phyloP scores from a whole-genome alignment of 2,888 invertebrate species.

The Electrophaes corylata region DNA sequence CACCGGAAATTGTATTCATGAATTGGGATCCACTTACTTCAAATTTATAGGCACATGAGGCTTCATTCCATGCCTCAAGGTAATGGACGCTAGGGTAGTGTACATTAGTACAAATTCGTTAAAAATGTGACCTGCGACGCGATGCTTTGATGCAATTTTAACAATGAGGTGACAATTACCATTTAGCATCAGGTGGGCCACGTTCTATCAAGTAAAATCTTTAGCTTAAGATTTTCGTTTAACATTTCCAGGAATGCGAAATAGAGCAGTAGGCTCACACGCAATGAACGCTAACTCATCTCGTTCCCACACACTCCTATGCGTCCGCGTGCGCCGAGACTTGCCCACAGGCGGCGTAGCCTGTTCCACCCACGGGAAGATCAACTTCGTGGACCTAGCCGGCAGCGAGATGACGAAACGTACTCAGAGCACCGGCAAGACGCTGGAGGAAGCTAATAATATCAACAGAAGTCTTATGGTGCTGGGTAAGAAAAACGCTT shows the following conservation, averaged over 20 bases:
- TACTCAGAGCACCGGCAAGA: constrained; percentile 94
- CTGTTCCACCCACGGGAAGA: constrained; percentile 95
- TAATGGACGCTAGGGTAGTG: too few relatives aligned
- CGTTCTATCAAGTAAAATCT: too few relatives aligned
- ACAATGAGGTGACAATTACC: too few relatives aligned
- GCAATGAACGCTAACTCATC: constrained; percentile 97
- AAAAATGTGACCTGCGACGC: too few relatives aligned
- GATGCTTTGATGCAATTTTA: too few relatives aligned
- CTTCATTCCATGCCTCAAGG: too few relatives aligned
- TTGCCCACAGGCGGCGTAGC: constrained; percentile 92
- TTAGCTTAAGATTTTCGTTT: too few relatives aligned
- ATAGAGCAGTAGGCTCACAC: constrained; percentile 95
- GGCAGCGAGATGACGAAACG: constrained; percentile 98
- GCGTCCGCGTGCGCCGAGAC: constrained; percentile 94
- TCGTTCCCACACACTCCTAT: constrained; percentile 96
- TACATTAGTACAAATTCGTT: too few relatives aligned
- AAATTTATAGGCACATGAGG: too few relatives aligned
- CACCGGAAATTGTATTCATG: too few relatives aligned
- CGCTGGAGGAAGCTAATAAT: constrained; percentile 96
- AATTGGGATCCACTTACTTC: too few relatives aligned
- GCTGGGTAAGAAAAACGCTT: constrained; percentile 85
- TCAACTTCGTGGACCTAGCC: constrained; percentile 97
- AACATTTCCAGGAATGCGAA: constrained; percentile 87
- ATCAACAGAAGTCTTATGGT: constrained; percentile 98
- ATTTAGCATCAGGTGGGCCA: too few relatives aligned